Evolutionary conservation across 2,797 vertebrate genomes (phyloP).

Genomic region (Lemur catta): DNA sequence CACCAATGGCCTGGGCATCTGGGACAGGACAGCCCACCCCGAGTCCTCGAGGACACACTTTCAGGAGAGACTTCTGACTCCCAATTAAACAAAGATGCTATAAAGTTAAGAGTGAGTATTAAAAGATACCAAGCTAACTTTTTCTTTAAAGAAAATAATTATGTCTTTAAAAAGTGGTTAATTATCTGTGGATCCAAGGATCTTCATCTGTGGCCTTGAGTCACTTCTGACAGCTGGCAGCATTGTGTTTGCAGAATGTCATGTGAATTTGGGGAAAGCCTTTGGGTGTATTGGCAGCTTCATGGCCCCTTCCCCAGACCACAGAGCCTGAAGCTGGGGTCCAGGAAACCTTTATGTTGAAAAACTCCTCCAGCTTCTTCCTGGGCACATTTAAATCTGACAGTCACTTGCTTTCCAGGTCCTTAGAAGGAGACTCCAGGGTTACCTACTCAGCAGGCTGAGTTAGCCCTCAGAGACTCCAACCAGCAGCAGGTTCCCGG

Average conservation of each 20-base stretch:
- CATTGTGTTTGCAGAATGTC: not conserved
- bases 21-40: not conserved
- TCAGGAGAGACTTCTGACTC: not conserved
- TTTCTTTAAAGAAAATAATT: not conserved
- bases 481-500: accelerated
- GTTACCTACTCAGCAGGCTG: not conserved
- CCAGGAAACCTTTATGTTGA: not conserved
- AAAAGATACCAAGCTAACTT: not conserved
- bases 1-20: accelerated
- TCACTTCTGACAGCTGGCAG: not conserved
- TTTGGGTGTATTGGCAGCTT: not conserved
- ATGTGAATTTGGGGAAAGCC: not conserved
- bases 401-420: not conserved
- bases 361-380: not conserved
- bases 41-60: not conserved
- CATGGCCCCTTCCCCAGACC: not conserved
- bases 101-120: not conserved
- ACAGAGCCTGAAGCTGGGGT: not conserved
- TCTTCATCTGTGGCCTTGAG: not conserved
- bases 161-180: not conserved
- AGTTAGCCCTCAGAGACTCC: not conserved
- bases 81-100: not conserved
- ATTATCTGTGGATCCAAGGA: not conserved
- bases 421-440: not conserved
- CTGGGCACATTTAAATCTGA: not conserved